Base-by-base conservation (phyloP, 2,113 vertebrate genomes). In the Illadopsis cleaveri region DNA sequence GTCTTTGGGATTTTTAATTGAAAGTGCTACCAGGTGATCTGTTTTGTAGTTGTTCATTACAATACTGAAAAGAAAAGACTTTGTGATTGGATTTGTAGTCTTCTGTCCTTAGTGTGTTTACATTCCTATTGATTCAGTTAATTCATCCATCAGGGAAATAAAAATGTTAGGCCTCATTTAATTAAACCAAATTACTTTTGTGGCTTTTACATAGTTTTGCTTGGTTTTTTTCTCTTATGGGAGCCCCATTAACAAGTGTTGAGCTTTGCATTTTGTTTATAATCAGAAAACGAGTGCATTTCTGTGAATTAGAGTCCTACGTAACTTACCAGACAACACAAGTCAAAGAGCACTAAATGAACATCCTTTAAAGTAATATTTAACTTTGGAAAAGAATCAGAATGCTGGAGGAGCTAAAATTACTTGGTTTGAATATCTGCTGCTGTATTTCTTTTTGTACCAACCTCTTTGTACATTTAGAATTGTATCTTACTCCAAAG, bases 151-250 rank as follows among this genome's bases (percentile, higher is more conserved):
- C 47, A 76, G 95, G 96, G 95, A 96, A 96, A 96, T 96, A 94
- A 94, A 95, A 92, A 95, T 77, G 82, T 95, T 95, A 69, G 93
- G 44, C 56, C 45, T 89, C 87, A 79, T 87, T 91, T 96, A 97
- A 97, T 97, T 97, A 96, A 94, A 94, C 51, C 56, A 95, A 95
- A 96, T 96, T 95, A 97, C 95, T 96, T 96, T 17, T 80, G 85
- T 83, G 44, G 64, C 22, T 93, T 96, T 95, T 91, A 81, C 87
- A 90, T 82, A 90, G 51, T 93, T 96, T 81, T 93, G 87, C 11
- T 69, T 85, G 21, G 0, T 68, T 83, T 91, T 91, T 89, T 85
- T 31, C 61, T 72, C 95, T 91, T 87, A 25, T 76, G 87, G 90
- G 89, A 95, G 4, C 70, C 23, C 27, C 11, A 62, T 75, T 82